Evolutionary conservation across 2,797 vertebrate genomes (phyloP), one percentile per base, ranked within the genome.

Genomic region (Zalophus californianus): DNA sequence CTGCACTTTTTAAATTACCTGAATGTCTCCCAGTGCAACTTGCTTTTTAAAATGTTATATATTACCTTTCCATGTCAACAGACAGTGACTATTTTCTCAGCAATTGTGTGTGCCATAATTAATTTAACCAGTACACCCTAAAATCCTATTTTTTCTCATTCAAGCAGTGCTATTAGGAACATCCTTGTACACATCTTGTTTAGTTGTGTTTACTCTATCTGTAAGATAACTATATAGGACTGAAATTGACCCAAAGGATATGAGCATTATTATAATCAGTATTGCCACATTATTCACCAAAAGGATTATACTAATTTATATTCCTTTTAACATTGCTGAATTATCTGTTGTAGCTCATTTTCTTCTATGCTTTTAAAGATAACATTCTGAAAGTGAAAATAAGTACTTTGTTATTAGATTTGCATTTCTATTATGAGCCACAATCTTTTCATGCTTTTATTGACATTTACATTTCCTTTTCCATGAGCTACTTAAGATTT

Each of bases 391-490:
- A 54, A 75, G 14, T 73, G 29, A 82, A 90, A 86, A 68, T 23
- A 38, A 50, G 10, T 56, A 62, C 41, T 64, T 48, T 70, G 12
- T 86, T 60, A 48, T 27, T 78, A 64, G 85, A n/a, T 86, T 73
- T 86, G 8, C n/a, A 12, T 87, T 93, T 95, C 35, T 91, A 9
- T 86, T n/a, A 10, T 60, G n/a, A 60, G 16, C 21, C 66, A 41
- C 35, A 83, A 3, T 21, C 32, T 64, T 92, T 89, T 72, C 27
- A 82, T 44, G 32, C n/a, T 96, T 94, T 54, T 60, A 48, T 44
- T 87, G 35, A 89, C 56, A 44, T 77, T 88, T 94, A 62, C 25
- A 29, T 96, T 94, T 85, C 23, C 38, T 79, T 94, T 68, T 82
- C 27, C 32, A 50, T 88, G 66, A 56, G 38, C 20, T 70, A 5